Percentiles rank a stretch among this genome's conserved stretches.
Conservation (phyloP, 2,113 vertebrate species). For the Gopherus evgoodei region DNA sequence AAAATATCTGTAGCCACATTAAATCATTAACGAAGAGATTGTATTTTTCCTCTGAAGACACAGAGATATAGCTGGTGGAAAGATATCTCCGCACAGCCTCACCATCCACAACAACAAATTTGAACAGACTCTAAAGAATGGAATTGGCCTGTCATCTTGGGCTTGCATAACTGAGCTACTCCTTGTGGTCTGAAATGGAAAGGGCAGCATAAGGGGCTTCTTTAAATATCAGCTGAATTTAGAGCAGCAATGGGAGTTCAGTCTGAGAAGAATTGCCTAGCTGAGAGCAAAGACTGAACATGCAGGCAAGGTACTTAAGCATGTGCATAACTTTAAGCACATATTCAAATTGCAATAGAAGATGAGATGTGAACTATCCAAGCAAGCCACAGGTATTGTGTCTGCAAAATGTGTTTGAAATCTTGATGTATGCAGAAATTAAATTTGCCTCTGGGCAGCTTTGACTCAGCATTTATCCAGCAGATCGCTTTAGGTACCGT, state of each 20-base stretch:
- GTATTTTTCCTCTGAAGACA: not conserved
- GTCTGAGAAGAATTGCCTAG: not conserved
- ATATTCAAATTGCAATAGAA: not conserved
- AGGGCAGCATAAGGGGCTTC: not conserved
- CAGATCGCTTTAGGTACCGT: not conserved
- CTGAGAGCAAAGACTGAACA: not conserved
- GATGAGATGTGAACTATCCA: not conserved
- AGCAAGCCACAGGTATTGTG: not conserved
- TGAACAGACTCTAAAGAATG: not conserved
- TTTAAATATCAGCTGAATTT: not conserved
- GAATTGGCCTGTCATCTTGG: not conserved
- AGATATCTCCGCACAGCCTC: not conserved
- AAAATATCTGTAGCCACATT: slow-evolving; percentile 24
- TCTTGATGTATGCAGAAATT: not conserved
- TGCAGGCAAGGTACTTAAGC: not conserved
- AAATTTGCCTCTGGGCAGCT: not conserved
- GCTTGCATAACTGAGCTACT: not conserved
- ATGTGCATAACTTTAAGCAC: not conserved
- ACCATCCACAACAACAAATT: not conserved
- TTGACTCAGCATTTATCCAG: slow-evolving; percentile 25
- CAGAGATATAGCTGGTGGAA: not conserved
- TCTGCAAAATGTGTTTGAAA: not conserved
- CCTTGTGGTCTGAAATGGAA: accelerated
- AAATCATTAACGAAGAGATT: slow-evolving; percentile 61
- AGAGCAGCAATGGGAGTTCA: not conserved